Base-by-base conservation (phyloP, 92 coral and sea anemone genomes). In the Porites evermanni region DNA sequence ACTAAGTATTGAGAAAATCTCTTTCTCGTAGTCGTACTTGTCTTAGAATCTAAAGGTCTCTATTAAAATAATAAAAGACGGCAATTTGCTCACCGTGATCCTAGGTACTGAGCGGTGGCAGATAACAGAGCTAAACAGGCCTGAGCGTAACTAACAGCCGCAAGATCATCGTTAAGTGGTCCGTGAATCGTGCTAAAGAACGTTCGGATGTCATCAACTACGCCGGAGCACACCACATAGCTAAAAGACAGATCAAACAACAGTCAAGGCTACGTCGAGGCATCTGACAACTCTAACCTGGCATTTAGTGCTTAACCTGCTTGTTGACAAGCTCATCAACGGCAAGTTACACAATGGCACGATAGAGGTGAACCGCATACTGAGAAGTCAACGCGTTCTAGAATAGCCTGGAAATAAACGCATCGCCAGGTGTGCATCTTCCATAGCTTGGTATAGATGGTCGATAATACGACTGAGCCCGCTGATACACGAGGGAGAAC, bases 171-270 rank as follows among this genome's bases (percentile, higher is more conserved):
- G 21, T 80, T 89, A 73, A 89, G 86, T 10, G 98, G 93, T n/a
- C 94, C 98, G 77, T 84, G 95, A 51, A 97, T 79, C 38, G 89
- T 69, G 75, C 78, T 90, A 50, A 97, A 91, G 86, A 87, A 92
- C 14, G 73, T 90, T 72, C 93, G 75, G 77, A 97, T 91, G 73
- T 95, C 98, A 67, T 97, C 99, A 6, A 97, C 84, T 13, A 97
- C 86, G 58, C 98, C 99, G 53, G 93, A 89, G 67, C 99, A 97
- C 18, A 97, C 99, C 56, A 95, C 90, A 87, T 95, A 97, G 79
- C 99, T 97, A 71, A 63, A 64, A 23, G 86, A 7, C 54, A 72
- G 61, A 70, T 12, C 76, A 75, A 52, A 91, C 8, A 4, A 32
- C 69, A 67, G 5, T 11, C 8, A 52, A 50, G 5, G 10, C 10